Conservation (phyloP, 2,888 invertebrate genomes). For the Lacanobia wlatinum region DNA sequence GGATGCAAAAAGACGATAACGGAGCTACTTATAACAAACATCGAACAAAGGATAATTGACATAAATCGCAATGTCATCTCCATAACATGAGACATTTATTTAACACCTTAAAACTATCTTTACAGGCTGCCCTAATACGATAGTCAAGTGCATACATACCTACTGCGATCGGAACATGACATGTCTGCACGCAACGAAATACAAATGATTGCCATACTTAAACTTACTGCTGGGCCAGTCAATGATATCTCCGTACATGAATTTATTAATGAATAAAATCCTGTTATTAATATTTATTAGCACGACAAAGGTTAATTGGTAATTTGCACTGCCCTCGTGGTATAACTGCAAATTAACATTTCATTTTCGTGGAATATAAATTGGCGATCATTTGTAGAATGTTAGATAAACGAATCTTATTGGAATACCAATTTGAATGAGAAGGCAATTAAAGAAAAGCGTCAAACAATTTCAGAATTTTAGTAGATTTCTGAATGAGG, state of each 20-base stretch:
- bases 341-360: slow-evolving; percentile 57
- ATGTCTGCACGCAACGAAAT: slow-evolving; percentile 29
- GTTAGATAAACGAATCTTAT: slow-evolving; percentile 51
- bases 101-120: too few species aligned
- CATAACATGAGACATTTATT: background rate
- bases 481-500: background rate
- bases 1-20: background rate
- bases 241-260: slow-evolving; percentile 56
- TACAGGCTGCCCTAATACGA: too few species aligned
- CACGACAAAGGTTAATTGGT: slow-evolving; percentile 68
- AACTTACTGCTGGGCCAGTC: slow-evolving; percentile 46
- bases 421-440: slow-evolving; percentile 22
- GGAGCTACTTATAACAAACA: background rate
- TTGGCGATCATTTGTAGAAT: slow-evolving; percentile 48
- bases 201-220: slow-evolving; percentile 36
- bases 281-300: slow-evolving; percentile 65
- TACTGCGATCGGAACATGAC: too few species aligned
- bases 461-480: background rate
- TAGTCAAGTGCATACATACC: too few species aligned
- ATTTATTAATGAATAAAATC: slow-evolving; percentile 64
- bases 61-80: background rate
- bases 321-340: slow-evolving; percentile 59
- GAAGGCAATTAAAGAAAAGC: slow-evolving; percentile 1
- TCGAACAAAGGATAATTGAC: background rate
- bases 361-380: slow-evolving; percentile 63